Evolutionary conservation across 2,113 vertebrate species (phyloP).

Genomic region (Buteo buteo): DNA sequence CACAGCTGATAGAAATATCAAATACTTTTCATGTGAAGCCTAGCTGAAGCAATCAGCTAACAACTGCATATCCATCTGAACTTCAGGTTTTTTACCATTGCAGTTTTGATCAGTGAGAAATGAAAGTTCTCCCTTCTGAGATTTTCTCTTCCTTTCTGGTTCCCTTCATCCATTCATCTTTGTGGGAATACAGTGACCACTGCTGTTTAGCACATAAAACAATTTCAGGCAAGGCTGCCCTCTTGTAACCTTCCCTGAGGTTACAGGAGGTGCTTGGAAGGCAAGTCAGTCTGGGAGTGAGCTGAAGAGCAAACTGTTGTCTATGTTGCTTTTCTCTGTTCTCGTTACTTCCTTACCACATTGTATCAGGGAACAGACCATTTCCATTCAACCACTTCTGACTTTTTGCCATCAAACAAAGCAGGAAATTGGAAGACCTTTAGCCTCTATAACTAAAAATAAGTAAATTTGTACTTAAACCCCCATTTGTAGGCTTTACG

Average conservation of each 20-base stretch:
- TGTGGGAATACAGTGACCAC: neutral
- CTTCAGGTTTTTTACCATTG: neutral
- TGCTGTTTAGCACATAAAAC: neutral
- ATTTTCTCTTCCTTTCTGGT: neutral
- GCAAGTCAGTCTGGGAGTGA: neutral
- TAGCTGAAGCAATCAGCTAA: neutral
- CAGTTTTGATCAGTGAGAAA: neutral
- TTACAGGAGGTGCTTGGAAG: neutral
- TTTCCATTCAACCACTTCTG: neutral
- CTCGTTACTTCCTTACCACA: neutral
- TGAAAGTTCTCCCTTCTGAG: neutral
- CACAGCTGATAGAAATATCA: neutral
- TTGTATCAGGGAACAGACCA: neutral
- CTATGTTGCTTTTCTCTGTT: neutral
- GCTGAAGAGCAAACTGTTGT: neutral
- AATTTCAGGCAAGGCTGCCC: neutral
- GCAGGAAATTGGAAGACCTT: neutral
- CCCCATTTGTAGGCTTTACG: neutral
- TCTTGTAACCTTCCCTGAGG: neutral
- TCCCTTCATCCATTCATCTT: neutral
- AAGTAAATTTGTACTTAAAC: neutral
- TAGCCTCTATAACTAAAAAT: neutral
- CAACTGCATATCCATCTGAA: neutral
- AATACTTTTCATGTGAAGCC: neutral
- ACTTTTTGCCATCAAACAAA: neutral